Evolutionary conservation across 2,113 vertebrate species (phyloP), one percentile per base, ranked within the genome.

Genomic region (Mesocricetus auratus): DNA sequence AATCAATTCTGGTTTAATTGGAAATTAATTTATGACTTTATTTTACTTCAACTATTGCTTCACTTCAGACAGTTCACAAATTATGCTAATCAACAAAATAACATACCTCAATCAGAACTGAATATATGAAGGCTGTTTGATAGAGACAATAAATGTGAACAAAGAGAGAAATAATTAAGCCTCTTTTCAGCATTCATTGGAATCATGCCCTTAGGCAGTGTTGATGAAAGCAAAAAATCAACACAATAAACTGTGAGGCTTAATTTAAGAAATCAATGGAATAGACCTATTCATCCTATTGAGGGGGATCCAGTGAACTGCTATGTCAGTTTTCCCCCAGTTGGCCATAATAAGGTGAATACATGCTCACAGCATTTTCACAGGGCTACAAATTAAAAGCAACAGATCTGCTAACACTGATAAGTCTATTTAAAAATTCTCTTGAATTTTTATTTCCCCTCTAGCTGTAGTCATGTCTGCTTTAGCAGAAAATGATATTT

Each of bases 161-260:
- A 96, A 91, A 95, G 56, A 81, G 60, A 92, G 60, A 92, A 95
- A 86, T 82, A 83, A 96, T 89, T 81, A 94, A 78, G 73, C 53
- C 68, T 87, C 93, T 95, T 92, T 68, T 90, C 77, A 78, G n/a
- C 26, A 36, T 62, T 90, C 66, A 29, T 92, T 86, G 95, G 91
- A 91, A 90, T 75, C 53, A 45, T 92, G 87, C 71, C 92, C 71
- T 74, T 62, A 74, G 78, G 88, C 64, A 86, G 66, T 78, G 45
- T 82, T 88, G 78, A 66, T 71, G 50, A 90, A 96, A 94, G 50
- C 13, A 88, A 60, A 68, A 83, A 33, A n/a, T 69, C 50, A 89
- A 90, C 56, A 95, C 75, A 62, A 86, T 69, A 73, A 86, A 93
- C 74, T 68, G n/a, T 36, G 60, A 69, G 58, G 62, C 33, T 96